Evolutionary conservation across 2,888 invertebrate species (phyloP).

Genomic region (Phyllotreta cruciferae): DNA sequence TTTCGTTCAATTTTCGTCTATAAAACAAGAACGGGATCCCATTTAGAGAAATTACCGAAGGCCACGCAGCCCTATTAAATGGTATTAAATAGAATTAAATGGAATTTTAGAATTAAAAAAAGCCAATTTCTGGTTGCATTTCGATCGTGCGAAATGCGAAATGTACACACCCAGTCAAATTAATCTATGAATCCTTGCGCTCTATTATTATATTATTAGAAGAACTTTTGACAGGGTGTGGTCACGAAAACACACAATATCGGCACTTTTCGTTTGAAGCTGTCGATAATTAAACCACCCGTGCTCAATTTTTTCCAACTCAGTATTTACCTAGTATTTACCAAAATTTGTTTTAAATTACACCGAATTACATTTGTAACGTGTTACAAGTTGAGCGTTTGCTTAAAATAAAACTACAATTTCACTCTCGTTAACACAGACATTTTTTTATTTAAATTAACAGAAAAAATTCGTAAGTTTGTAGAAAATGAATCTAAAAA

Average conservation of each 20-base stretch:
- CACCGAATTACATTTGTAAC: no score
- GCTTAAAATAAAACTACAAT: no score
- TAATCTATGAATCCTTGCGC: constrained; percentile 16
- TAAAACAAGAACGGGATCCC: constrained; percentile 12
- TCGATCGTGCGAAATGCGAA: constrained; percentile 21
- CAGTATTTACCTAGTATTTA: no score
- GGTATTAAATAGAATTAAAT: constrained; percentile 2
- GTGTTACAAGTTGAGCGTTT: no score
- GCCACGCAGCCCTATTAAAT: constrained; percentile 16
- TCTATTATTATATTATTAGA: constrained; percentile 20
- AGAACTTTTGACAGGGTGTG: constrained; percentile 10
- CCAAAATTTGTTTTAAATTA: no score
- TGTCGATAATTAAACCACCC: no score
- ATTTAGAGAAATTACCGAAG: constrained; percentile 7
- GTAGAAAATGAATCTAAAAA: no score
- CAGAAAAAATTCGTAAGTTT: no score
- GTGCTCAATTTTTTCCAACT: no score
- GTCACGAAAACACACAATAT: constrained; percentile 24
- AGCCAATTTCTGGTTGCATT: constrained; percentile 3
- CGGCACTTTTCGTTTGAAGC: constrained; percentile 22
- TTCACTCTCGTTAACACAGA: no score
- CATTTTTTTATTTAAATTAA: no score
- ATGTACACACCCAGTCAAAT: constrained; percentile 28
- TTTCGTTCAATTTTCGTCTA: constrained; percentile 8
- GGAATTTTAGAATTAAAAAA: constrained; percentile 2